Evolutionary conservation across 2,113 vertebrate genomes (phyloP).

Genomic region (Gymnobelideus leadbeateri): DNA sequence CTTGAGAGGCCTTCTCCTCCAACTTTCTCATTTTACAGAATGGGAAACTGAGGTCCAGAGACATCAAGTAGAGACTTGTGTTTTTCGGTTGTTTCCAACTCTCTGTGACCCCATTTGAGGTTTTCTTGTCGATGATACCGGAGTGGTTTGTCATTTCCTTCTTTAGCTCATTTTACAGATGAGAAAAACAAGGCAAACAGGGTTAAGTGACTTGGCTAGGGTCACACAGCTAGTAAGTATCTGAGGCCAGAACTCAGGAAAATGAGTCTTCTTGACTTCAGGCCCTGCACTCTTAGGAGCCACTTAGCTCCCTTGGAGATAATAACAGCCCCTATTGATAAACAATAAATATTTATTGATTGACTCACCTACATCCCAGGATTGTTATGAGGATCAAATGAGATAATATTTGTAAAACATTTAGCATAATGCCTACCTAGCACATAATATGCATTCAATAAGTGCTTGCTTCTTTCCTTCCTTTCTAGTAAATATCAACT

Average conservation of each 20-base stretch:
- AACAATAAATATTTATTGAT: background rate
- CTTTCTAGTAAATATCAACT: background rate
- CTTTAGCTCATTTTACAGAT: background rate
- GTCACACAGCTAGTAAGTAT: background rate
- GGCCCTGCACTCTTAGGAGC: background rate
- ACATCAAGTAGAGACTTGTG: background rate
- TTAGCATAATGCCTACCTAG: background rate
- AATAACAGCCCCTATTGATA: background rate
- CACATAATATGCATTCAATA: background rate
- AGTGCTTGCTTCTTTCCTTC: background rate
- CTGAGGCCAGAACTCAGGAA: background rate
- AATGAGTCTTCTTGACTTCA: background rate
- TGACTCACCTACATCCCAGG: background rate
- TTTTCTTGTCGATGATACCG: background rate
- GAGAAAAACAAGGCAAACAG: background rate
- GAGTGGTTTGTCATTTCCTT: background rate
- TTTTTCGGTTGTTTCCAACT: background rate
- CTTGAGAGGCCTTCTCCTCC: background rate
- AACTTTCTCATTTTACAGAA: background rate
- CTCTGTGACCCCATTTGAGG: background rate
- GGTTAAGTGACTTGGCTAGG: background rate
- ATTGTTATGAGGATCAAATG: background rate
- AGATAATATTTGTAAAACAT: background rate
- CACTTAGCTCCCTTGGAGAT: background rate
- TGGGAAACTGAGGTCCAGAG: background rate